These are phyloP conservation scores for Andrena marginata DNA, from an alignment of 2,888 invertebrate species.

Conservation along the genomic window DNA sequence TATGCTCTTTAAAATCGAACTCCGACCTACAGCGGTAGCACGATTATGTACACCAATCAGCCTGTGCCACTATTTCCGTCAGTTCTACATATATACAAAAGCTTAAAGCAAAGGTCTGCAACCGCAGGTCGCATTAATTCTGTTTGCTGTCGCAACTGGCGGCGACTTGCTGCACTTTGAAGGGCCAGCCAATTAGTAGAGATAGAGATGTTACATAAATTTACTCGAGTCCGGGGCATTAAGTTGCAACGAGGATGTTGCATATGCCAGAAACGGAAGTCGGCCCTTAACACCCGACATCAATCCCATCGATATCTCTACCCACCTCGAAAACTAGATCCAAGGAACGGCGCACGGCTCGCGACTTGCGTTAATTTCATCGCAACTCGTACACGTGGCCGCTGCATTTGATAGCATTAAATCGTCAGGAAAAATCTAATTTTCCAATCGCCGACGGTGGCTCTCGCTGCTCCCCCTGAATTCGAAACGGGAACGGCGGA, in stretches of 20 bases:
- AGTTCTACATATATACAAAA: not conserved
- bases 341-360: too few species aligned
- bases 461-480: not conserved
- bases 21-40: too few species aligned
- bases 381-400: not conserved
- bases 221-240: constrained; percentile 25
- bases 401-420: not conserved
- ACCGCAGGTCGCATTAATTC: constrained; percentile 37
- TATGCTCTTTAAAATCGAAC: not conserved
- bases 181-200: constrained; percentile 48
- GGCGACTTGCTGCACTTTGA: constrained; percentile 35
- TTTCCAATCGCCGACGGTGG: not conserved
- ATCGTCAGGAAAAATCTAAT: not conserved
- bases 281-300: not conserved
- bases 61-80: constrained; percentile 2
- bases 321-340: not conserved
- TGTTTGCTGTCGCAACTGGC: constrained; percentile 45
- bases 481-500: constrained; percentile 17
- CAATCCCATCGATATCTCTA: not conserved
- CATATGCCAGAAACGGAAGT: not conserved
- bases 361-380: not conserved
- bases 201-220: constrained; percentile 42
- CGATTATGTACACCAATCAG: not conserved
- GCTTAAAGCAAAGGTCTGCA: constrained; percentile 24
- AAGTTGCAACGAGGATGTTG: not conserved